These are phyloP conservation scores for Macaria liturata DNA, from an alignment of 2,888 invertebrate genomes.

Conservation along the genomic window DNA sequence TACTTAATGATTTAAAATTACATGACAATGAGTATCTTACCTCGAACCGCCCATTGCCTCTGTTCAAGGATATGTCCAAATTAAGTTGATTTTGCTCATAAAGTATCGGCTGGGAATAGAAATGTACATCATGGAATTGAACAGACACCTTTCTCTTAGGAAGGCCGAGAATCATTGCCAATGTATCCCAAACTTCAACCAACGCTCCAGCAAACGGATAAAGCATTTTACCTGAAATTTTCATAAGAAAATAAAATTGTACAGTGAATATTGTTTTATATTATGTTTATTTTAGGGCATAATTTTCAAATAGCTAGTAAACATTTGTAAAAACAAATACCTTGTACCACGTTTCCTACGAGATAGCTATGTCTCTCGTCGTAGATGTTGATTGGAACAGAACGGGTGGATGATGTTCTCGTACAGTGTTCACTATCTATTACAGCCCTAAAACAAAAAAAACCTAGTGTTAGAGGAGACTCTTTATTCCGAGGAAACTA, in stretches of 20 bases:
- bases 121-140: conserved; percentile 85
- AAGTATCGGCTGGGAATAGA: conserved; percentile 82
- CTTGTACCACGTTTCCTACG: conserved; percentile 52
- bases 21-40: conserved; percentile 45
- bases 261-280: no score
- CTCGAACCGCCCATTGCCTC: conserved; percentile 84
- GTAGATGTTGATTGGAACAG: conserved; percentile 45
- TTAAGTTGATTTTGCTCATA: conserved; percentile 76
- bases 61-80: conserved; percentile 82
- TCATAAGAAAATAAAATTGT: no score
- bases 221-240: conserved; percentile 80
- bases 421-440: conserved; percentile 39
- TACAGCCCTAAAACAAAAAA: conserved; percentile 44
- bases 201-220: conserved; percentile 91
- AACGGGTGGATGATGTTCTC: conserved; percentile 46
- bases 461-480: no score
- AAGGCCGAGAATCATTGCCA: conserved; percentile 82
- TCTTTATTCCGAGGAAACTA: no score
- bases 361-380: conserved; percentile 55
- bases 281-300: no score
- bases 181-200: conserved; percentile 87
- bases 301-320: no score
- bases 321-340: conserved; percentile 33
- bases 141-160: conserved; percentile 86
- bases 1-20: neutral